These are phyloP conservation scores for Elaphurus davidianus DNA, from an alignment of 2,113 vertebrate genomes.

Conservation along the genomic window DNA sequence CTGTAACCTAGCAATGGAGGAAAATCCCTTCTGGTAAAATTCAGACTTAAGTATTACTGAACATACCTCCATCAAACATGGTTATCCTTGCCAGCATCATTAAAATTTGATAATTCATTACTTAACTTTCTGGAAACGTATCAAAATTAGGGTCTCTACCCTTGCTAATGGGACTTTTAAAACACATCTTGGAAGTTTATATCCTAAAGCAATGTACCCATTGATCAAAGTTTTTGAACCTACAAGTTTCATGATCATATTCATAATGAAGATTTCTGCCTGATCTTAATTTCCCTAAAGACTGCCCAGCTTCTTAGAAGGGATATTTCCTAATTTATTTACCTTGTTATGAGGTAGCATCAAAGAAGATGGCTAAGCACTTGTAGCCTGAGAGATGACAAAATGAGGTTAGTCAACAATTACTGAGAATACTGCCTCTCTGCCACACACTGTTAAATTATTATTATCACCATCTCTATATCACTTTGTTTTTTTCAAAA, in stretches of 20 bases:
- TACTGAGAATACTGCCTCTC: background rate
- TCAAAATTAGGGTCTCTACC: conserved; percentile 23
- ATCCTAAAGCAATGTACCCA: background rate
- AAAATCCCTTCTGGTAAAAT: conserved; percentile 41
- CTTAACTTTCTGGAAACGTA: conserved; percentile 59
- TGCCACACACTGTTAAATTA: background rate
- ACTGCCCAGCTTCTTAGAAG: conserved; percentile 36
- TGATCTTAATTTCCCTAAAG: conserved; percentile 43
- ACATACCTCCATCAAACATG: background rate
- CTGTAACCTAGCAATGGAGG: background rate
- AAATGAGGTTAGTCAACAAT: background rate
- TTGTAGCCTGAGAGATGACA: background rate
- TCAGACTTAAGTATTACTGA: conserved; percentile 34
- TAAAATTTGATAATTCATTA: conserved; percentile 69
- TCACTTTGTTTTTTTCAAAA: background rate
- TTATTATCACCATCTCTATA: background rate
- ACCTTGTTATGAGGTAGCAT: conserved; percentile 44
- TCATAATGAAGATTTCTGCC: conserved; percentile 48
- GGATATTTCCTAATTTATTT: conserved; percentile 57
- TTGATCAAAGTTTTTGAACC: conserved; percentile 53
- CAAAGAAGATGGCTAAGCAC: conserved; percentile 19
- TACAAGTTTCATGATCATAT: background rate
- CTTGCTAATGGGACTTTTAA: conserved; percentile 41
- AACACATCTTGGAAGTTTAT: background rate
- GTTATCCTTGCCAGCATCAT: conserved; percentile 30